Evolutionary conservation across 2,888 invertebrate genomes (phyloP), one percentile per base, ranked within the genome.

Genomic region (Microctonus hyperodae): DNA sequence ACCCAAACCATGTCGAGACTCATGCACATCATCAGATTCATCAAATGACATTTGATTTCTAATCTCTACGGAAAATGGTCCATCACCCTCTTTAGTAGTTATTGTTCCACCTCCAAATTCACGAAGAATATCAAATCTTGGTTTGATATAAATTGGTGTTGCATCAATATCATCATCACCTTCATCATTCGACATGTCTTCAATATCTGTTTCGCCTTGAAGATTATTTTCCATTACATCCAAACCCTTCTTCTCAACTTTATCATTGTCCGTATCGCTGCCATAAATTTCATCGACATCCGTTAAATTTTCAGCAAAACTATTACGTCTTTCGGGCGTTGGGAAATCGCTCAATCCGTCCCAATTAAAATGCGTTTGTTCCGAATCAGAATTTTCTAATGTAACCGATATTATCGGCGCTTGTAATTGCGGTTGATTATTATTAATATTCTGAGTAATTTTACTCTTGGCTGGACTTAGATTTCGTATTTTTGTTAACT

Each of bases 51-150:
- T 78, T 69, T 79, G 79, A 66, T 80, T 81, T 64, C 83, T 75
- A 0, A 83, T 73, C 63, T 83, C 83, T 1, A 81, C 70, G 2
- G 83, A 83, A 37, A 84, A 84, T 0, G 83, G 83, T 0, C 83
- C 83, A 44, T 83, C 78, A 4, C 83, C 83, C 59, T 84, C 83
- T 63, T 82, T 83, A 0, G 83, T 82, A 1, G 77, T 83, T 22
- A 82, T 79, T 11, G 80, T 82, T 22, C 83, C 82, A 1, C 80
- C 83, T 33, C 76, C 74, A 33, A 80, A 80, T 2, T 82, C 82
- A 51, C 68, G 72, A 10, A 84, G 69, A 7, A 83, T 77, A 33
- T 82, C 83, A 1, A 72, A 69, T 7, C 80, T 73, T 0, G 77
- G 73, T n/a, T 63, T 23, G 1, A 81, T 72, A 51, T 75, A 76